Base-by-base conservation (phyloP, 64 coral and sea anemone species). In the Platygyra sinensis region DNA sequence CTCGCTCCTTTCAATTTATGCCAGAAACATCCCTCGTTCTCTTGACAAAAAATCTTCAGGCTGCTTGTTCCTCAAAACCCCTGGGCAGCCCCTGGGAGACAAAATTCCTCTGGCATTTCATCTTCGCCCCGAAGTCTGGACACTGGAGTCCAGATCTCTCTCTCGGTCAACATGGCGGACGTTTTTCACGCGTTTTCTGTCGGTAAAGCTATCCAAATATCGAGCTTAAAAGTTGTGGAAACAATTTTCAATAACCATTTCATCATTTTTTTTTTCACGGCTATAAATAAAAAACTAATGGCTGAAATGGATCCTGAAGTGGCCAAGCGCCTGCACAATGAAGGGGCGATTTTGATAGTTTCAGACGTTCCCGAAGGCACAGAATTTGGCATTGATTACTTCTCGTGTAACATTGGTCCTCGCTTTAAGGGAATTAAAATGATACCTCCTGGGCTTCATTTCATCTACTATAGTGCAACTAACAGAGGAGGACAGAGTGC, bases 371-470 rank as follows among this genome's bases (percentile, higher is more conserved):
- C 96, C 10, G 76, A 73, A 83, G 87, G 90, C 36, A 98, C 90
- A 2, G 96, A 98, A 63, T 98, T 98, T 64, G 96, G 96, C 16
- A 95, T 98, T 30, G 96, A 98, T 79, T 95, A 90, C 30, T 95
- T 95, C 30, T 98, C 96, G 1, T 98, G 96, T 90, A 93, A 90
- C 16, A 72, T 88, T 84, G 96, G 96, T 72, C 17, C 93, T 20
- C 91, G 92, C 32, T 98, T 95, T 78, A 98, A 93, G 83, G 96
- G 96, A 15, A 93, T 98, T 1, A 98, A 98, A 90, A 98, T 98
- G 96, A 93, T 98, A 72, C 96, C 96, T 31, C 93, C 90, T 6
- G 96, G 96, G 30, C 60, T 95, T 33, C 96, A 98, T 81, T 98
- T 98, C 30, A 79, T 98, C 30, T 93, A 90, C 62, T 95, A 95